Evolutionary conservation across 2,797 vertebrate genomes (phyloP), one percentile per base, ranked within the genome.

Genomic region (Myotis vivesi): DNA sequence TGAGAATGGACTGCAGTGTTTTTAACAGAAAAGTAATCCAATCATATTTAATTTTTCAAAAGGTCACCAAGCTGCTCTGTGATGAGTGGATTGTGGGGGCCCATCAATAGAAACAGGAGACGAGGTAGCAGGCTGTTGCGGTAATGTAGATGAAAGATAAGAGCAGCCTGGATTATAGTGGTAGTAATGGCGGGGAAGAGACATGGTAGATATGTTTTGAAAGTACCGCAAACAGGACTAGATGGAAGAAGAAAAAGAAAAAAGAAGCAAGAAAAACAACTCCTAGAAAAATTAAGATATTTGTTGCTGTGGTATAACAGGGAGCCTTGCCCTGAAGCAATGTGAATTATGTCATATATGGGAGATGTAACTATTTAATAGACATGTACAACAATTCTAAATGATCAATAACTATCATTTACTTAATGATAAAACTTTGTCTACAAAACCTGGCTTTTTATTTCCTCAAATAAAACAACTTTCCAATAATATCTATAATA

Each of bases 311-410:
- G 33, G 25, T 69, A 2, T 19, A 85, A 90, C 8, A 83, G 22
- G 46, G 28, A 73, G n/a, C 30, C 41, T 53, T 62, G 38, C 59
- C 30, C 59, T 19, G 33, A 91, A 92, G 53, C 38, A 79, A 82
- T 38, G 17, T 57, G 41, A 89, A 75, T 55, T 81, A 59, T 22
- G 79, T 84, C 89, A 94, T 20, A 51, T 38, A 33, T 6, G 25
- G n/a, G 19, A 83, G 7, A 81, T 15, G 28, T 59, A 85, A 71
- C 15, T 75, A 15, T 28, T 57, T 30, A 69, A 91, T 9, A 85
- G n/a, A 33, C 55, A 68, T 51, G 92, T 49, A 57, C 8, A 90
- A 88, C 3, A 88, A 80, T 72, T 94, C 46, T 79, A 89, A 95
- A 3, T 28, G 46, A 91, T 36, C 55, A 28, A 85, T 51, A 71